Evolutionary conservation across 2,113 vertebrate species (phyloP).

Genomic region (Mobula hypostoma): DNA sequence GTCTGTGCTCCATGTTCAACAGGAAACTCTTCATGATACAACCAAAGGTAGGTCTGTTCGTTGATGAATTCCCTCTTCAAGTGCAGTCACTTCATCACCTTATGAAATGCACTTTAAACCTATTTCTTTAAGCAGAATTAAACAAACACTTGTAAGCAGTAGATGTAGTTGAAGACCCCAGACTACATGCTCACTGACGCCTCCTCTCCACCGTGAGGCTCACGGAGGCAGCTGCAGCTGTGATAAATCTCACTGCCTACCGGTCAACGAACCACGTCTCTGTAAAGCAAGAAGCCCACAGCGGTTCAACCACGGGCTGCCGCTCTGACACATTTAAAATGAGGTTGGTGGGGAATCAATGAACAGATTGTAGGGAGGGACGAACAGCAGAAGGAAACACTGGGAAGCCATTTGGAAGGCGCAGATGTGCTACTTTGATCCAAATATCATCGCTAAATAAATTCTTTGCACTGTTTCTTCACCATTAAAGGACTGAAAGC

Average conservation of each 20-base stretch:
- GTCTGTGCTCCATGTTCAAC: no score
- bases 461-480: neutral
- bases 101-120: neutral
- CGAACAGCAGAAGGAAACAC: neutral
- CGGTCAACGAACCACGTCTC: neutral
- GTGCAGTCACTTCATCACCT: neutral
- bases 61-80: no score
- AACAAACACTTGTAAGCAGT: no score
- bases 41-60: no score
- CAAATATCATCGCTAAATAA: neutral
- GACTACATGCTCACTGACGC: neutral
- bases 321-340: neutral
- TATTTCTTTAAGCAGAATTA: neutral
- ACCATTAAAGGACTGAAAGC: neutral
- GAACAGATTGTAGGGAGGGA: neutral
- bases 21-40: no score
- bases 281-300: neutral
- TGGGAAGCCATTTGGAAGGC: neutral
- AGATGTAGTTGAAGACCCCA: no score
- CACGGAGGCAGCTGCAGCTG: neutral
- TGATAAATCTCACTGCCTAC: neutral
- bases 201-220: neutral
- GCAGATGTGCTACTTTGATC: neutral
- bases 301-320: neutral
- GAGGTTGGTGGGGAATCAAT: neutral